Evolutionary conservation across 1,140 invertebrate species (phyloP).

Genomic region (Listronotus bonariensis): DNA sequence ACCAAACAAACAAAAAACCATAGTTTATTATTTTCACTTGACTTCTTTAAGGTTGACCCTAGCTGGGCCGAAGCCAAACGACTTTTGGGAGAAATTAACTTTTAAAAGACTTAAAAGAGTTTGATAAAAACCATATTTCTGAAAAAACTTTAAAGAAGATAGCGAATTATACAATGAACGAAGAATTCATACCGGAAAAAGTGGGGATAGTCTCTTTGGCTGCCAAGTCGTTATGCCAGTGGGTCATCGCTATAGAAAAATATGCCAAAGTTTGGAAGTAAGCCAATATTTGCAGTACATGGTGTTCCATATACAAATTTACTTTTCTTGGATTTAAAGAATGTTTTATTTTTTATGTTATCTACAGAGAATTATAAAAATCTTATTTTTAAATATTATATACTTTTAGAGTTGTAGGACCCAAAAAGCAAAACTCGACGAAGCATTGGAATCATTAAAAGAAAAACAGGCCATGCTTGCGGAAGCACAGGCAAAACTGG

Average conservation of each 20-base stretch:
- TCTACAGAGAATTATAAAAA: no score
- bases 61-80: conserved; percentile 85
- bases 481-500: conserved; percentile 75
- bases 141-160: conserved; percentile 82
- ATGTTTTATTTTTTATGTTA: neutral
- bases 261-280: conserved; percentile 84
- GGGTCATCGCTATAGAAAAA: conserved; percentile 90
- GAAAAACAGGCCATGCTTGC: conserved; percentile 78
- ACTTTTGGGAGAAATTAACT: conserved; percentile 78
- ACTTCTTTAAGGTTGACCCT: conserved; percentile 65
- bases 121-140: conserved; percentile 85
- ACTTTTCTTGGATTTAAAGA: neutral
- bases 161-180: conserved; percentile 74
- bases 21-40: no score
- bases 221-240: conserved; percentile 83
- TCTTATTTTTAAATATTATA: no score
- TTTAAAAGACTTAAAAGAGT: conserved; percentile 78
- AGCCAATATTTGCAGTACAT: conserved; percentile 41
- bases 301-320: neutral
- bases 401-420: conserved; percentile 71
- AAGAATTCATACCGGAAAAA: conserved; percentile 85
- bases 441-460: conserved; percentile 69
- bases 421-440: conserved; percentile 79
- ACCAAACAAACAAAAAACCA: no score
- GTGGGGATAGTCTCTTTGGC: conserved; percentile 79